Conservation (phyloP, 2,888 invertebrate species). For the Aphidoletes aphidimyza region DNA sequence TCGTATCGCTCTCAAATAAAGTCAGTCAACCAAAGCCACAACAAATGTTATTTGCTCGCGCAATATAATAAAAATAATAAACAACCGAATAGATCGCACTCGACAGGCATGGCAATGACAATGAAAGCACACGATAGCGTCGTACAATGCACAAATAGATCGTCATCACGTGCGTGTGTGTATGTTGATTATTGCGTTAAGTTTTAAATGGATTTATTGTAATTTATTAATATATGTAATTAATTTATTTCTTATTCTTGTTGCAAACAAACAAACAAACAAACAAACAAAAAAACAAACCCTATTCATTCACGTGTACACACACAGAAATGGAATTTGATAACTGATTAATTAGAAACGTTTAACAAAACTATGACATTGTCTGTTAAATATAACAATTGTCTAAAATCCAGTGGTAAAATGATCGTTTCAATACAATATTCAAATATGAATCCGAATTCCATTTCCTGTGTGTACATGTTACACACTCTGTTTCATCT, state of each 20-base stretch:
- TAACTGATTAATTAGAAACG: too few relatives aligned
- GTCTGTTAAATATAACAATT: too few relatives aligned
- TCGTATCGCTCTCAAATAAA: too few relatives aligned
- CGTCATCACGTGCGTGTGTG: background rate
- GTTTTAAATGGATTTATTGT: conserved; percentile 48
- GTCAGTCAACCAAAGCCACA: too few relatives aligned
- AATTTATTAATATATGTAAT: conserved; percentile 40
- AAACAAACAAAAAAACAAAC: background rate
- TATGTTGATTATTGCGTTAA: conserved; percentile 21
- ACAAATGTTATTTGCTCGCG: too few relatives aligned
- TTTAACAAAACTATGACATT: too few relatives aligned
- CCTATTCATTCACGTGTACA: background rate
- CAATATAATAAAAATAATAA: background rate
- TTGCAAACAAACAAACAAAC: background rate
- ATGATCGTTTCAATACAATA: too few relatives aligned
- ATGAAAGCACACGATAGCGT: background rate
- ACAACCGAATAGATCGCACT: background rate
- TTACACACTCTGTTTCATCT: conserved; percentile 15
- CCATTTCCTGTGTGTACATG: too few relatives aligned
- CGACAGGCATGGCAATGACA: too few relatives aligned
- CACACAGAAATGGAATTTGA: too few relatives aligned
- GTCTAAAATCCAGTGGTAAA: too few relatives aligned
- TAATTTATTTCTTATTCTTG: background rate
- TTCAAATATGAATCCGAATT: too few relatives aligned
- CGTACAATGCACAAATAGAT: conserved; percentile 8